Base-by-base conservation (phyloP, 2,113 vertebrate genomes). In the Balaeniceps rex region DNA sequence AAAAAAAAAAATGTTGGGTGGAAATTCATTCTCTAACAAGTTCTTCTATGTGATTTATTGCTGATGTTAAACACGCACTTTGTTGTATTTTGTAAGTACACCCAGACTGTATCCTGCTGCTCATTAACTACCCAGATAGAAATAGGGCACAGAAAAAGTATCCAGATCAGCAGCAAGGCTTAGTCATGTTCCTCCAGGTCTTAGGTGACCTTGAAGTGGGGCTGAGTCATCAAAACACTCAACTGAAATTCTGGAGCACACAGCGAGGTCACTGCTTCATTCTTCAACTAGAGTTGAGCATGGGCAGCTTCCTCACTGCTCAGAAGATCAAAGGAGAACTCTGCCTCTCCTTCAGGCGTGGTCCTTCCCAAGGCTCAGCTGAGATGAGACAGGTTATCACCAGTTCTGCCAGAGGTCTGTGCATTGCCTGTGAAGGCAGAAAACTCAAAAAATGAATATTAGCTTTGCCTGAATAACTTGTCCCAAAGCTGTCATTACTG, bases 221-320 rank as follows among this genome's bases (percentile, higher is more conserved):
- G 12, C 21, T 76, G 52, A 90, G 26, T 70, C 54, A 86, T 36
- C 31, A 46, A 69, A 92, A 65, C 1, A 6, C 28, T 68, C 49
- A 36, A 11, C 7, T 40, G 36, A 76, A 64, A 10, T 4, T 25
- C 11, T 46, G 3, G 2, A 83, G 38, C 36, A 74, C 57, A 60
- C 11, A 63, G 21, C 0, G 1, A 82, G 47, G n/a, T 1, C 18
- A 38, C 5, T 34, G 51, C 11, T 70, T 31, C 29, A 6, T 74
- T 74, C 31, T 44, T 23, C 1, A 3, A 8, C 14, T 16, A 6
- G 38, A 46, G 25, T 2, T 40, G 36, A 55, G 22, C 25, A 36
- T 6, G 11, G n/a, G 19, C 47, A 76, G 4, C 1, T 6, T 60
- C n/a, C 49, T 83, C 1, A 1, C 17, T 61, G 26, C 54, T n/a